Evolutionary conservation across 2,888 invertebrate species (phyloP).

Genomic region (Autographa gamma): DNA sequence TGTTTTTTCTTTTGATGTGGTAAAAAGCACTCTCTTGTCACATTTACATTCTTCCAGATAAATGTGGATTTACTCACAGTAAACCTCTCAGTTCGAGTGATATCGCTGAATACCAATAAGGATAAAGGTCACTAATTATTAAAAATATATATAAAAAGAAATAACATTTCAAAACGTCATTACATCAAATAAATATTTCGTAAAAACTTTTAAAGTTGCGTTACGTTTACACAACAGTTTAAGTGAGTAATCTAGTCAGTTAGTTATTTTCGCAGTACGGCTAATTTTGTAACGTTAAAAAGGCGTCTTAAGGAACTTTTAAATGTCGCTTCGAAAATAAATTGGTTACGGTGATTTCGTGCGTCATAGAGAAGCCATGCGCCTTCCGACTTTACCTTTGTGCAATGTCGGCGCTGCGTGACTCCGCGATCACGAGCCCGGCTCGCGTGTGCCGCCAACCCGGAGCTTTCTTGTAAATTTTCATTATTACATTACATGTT

Average conservation of each 20-base stretch:
- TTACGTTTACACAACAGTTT: slow-evolving; percentile 22
- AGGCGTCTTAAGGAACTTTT: slow-evolving; percentile 28
- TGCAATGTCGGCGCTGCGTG: slow-evolving; percentile 35
- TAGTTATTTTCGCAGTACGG: slow-evolving; percentile 26
- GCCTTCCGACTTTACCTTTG: slow-evolving; percentile 31
- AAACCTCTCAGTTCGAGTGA: no score
- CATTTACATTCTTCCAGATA: no score
- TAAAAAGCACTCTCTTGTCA: no score
- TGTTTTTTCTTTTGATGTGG: no score
- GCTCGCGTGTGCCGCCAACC: slow-evolving; percentile 29
- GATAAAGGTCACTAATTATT: background rate
- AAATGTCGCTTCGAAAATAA: slow-evolving; percentile 38
- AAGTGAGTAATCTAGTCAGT: slow-evolving; percentile 14
- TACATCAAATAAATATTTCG: background rate
- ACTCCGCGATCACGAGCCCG: slow-evolving; percentile 45
- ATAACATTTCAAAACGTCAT: background rate
- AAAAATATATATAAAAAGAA: background rate
- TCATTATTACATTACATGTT: slow-evolving; percentile 2
- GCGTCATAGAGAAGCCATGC: slow-evolving; percentile 66
- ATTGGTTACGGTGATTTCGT: slow-evolving; percentile 40
- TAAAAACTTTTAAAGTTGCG: slow-evolving; percentile 11
- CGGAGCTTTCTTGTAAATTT: slow-evolving; percentile 18
- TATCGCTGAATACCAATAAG: no score
- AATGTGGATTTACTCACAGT: no score
- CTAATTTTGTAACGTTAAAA: slow-evolving; percentile 15